These are phyloP conservation scores for Trematomus bernacchii DNA, from an alignment of 2,797 vertebrate genomes.

Conservation along the genomic window DNA sequence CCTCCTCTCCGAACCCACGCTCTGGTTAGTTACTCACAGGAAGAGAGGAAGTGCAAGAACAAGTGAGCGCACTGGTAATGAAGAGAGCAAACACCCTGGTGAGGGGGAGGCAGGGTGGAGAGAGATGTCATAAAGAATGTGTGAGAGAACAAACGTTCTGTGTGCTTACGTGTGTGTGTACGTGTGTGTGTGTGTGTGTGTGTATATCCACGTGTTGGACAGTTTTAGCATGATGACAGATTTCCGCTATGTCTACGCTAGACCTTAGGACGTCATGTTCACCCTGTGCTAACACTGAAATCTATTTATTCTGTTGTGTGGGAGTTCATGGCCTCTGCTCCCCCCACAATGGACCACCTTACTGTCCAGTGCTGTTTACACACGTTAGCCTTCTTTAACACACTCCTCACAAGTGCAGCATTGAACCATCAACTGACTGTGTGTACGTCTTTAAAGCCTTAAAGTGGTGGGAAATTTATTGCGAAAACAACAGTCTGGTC, in stretches of 20 bases:
- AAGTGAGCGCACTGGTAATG: slow-evolving; percentile 48
- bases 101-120: slow-evolving; percentile 71
- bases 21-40: slow-evolving; percentile 79
- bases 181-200: slow-evolving; percentile 14
- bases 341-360: slow-evolving; percentile 60
- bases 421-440: slow-evolving; percentile 46
- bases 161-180: slow-evolving; percentile 31
- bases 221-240: slow-evolving; percentile 75
- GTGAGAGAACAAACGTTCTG: slow-evolving; percentile 53
- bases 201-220: slow-evolving; percentile 31
- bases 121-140: slow-evolving; percentile 49
- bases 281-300: slow-evolving; percentile 50
- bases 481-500: slow-evolving; percentile 56
- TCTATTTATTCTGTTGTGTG: slow-evolving; percentile 76
- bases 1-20: slow-evolving; percentile 35
- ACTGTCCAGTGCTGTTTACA: slow-evolving; percentile 57
- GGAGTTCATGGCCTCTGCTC: slow-evolving; percentile 62
- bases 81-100: slow-evolving; percentile 68
- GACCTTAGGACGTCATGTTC: slow-evolving; percentile 79
- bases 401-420: slow-evolving; percentile 57
- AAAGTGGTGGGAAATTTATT: slow-evolving; percentile 54
- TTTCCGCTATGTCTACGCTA: slow-evolving; percentile 76
- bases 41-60: slow-evolving; percentile 64
- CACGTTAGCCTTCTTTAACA: slow-evolving; percentile 55
- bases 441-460: slow-evolving; percentile 48